A percentile compares a stretch with the other conserved stretches of the same genome.
Conservation (phyloP, 2,888 invertebrate genomes). For the Thecocarcelia acutangulata region DNA sequence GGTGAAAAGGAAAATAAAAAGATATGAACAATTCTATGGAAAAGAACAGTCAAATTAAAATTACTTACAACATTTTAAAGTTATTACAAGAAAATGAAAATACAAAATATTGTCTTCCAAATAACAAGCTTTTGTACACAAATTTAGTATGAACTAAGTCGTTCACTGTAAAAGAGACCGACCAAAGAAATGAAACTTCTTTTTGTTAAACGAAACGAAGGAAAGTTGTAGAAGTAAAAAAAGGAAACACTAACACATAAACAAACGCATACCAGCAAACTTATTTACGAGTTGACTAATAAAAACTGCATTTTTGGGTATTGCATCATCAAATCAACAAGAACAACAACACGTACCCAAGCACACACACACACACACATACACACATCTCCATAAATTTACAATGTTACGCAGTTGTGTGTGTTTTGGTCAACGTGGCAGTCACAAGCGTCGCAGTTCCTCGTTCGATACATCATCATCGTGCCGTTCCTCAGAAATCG, state of each 20-base stretch:
- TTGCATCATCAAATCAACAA: conserved; percentile 25
- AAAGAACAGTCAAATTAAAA: no score
- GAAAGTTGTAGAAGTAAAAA: no score
- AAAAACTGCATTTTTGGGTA: conserved; percentile 22
- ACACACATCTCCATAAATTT: neutral
- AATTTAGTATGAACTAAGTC: no score
- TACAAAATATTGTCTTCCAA: no score
- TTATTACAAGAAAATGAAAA: no score
- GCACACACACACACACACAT: neutral
- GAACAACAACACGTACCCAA: neutral
- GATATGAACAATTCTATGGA: neutral
- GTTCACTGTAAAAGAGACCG: no score
- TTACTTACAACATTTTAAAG: no score
- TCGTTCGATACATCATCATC: conserved; percentile 81
- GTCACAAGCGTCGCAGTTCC: conserved; percentile 80
- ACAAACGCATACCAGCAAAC: neutral
- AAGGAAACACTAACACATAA: neutral
- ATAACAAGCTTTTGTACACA: no score
- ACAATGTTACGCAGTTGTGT: conserved; percentile 81
- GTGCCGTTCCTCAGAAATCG: conserved; percentile 81
- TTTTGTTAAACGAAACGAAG: no score
- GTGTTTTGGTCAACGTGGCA: conserved; percentile 78
- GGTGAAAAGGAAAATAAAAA: neutral
- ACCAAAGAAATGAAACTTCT: no score
- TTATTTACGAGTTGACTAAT: no score